phyloP scores from a whole-genome alignment of 2,113 vertebrate genomes.

The Rhynchomys soricoides region DNA sequence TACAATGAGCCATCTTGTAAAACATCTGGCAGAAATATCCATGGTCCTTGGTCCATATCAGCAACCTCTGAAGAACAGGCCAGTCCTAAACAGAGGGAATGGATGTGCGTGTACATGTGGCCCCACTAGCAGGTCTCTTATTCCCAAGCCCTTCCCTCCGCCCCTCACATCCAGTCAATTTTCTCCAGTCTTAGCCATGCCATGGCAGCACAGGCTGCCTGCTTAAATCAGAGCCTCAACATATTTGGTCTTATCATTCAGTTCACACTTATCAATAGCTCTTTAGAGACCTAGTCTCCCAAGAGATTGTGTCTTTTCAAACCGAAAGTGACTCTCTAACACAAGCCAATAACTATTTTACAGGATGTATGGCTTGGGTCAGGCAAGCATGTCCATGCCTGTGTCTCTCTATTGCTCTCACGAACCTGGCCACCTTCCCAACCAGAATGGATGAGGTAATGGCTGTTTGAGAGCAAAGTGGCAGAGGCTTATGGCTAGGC shows the following conservation, averaged over 20 bases:
- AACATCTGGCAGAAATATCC: neutral
- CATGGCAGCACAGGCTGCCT: too few relatives aligned
- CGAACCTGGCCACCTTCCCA: neutral
- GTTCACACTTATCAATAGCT: neutral
- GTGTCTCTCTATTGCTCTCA: neutral
- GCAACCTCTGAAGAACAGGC: neutral
- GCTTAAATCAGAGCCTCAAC: neutral
- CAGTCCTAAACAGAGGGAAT: neutral
- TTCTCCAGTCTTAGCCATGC: neutral
- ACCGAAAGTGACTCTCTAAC: neutral
- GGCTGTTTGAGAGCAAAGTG: neutral
- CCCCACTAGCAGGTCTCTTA: neutral
- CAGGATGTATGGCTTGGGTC: neutral
- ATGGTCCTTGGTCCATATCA: neutral
- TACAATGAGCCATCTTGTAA: neutral
- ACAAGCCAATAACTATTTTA: constrained; percentile 20
- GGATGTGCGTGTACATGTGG: neutral
- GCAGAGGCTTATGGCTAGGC: neutral
- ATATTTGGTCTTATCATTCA: neutral
- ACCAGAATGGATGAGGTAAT: neutral
- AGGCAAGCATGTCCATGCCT: neutral
- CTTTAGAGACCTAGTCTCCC: neutral
- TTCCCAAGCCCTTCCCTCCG: neutral
- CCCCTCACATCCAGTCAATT: too few relatives aligned
- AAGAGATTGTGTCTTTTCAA: constrained; percentile 1